Evolutionary conservation across 2,888 invertebrate species (phyloP), one percentile per base, ranked within the genome.

Genomic region (Siphonodentalium dalli): DNA sequence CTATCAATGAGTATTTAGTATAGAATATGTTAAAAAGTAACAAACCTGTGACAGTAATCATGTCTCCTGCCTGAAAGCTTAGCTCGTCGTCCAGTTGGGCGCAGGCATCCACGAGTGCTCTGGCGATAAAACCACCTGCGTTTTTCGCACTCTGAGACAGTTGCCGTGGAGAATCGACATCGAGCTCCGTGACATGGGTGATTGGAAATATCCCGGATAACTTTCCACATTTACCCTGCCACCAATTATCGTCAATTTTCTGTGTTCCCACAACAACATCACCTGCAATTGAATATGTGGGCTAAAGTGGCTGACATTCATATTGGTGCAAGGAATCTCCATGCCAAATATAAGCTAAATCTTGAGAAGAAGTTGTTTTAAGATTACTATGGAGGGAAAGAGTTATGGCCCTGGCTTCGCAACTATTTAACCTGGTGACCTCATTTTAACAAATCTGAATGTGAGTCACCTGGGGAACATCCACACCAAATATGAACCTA

Each of bases 51-150:
- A 87, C 82, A 9, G 77, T 83, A 1, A 87, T 81, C 65, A 83
- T 78, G 58, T 87, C 86, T 31, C 85, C 86, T 52, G 82, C 79
- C 21, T 66, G 69, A 43, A 87, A 80, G 63, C 85, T 83, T 33
- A 87, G 77, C 71, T 87, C 87, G 57, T 85, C 86, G 15, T 84
- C 83, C 4, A 87, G 74, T 68, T 86, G 85, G 9, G 87, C 86
- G 49, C 78, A 81, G 42, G 86, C 67, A 47, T 82, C 83, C 51
- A 82, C 80, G 53, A 83, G 83, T 1, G 86, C 86, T 63, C 69
- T 74, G 2, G 84, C 86, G 67, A 78, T 83, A 31, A 71, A 47
- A 1, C 61, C 56, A 51, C 65, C 69, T 13, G 61, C 34, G 1
- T 65, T 60, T 45, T 65, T 63, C 6, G 63, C 59, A 57, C 60